Conservation (phyloP, 2,113 vertebrate species). For the Salvelinus sp. region DNA sequence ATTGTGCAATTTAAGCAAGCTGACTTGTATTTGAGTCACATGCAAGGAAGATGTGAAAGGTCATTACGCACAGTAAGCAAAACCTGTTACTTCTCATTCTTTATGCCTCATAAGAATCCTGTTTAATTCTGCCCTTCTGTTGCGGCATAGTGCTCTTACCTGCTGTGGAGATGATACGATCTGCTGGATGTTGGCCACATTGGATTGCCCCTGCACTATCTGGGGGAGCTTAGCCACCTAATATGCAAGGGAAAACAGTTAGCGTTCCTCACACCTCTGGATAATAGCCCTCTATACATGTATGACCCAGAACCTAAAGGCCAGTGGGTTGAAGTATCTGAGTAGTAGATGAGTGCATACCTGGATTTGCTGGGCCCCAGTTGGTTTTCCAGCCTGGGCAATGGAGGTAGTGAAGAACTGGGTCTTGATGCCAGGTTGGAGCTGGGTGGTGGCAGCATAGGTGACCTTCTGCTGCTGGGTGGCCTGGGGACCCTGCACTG, state of each 20-base stretch:
- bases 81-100: too few relatives aligned
- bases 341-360: slow-evolving; percentile 54
- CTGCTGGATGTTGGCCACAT: slow-evolving; percentile 83
- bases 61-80: background rate
- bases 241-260: slow-evolving; percentile 2
- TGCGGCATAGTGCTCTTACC: slow-evolving; percentile 60
- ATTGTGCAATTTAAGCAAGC: background rate
- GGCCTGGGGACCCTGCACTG: slow-evolving; percentile 77
- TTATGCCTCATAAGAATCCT: too few relatives aligned
- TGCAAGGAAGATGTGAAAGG: background rate
- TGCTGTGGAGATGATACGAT: slow-evolving; percentile 88
- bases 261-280: too few relatives aligned
- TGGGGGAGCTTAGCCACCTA: slow-evolving; percentile 87
- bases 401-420: slow-evolving; percentile 89
- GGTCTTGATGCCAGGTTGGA: slow-evolving; percentile 88
- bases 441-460: slow-evolving; percentile 78
- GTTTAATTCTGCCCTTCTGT: too few relatives aligned
- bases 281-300: too few relatives aligned
- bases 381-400: slow-evolving; percentile 84
- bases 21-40: background rate
- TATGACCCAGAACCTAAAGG: background rate
- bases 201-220: slow-evolving; percentile 81
- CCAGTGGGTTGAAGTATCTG: background rate
- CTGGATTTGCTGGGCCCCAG: slow-evolving; percentile 88
- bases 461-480: slow-evolving; percentile 82